Conservation (phyloP, 2,888 invertebrate genomes). For the Stegophylla sp. region DNA sequence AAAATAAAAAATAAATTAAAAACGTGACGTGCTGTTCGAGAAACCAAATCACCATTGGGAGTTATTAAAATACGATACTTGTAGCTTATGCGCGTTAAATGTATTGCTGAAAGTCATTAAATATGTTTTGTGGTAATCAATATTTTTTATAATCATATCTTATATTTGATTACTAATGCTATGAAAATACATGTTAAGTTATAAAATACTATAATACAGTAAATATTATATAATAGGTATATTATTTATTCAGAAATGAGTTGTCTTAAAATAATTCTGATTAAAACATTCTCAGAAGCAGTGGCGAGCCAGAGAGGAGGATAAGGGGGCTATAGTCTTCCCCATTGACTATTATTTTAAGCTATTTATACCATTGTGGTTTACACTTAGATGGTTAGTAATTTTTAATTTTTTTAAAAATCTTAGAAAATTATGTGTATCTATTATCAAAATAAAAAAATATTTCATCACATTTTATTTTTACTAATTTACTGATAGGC, state of each 20-base stretch:
- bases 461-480: too few species aligned
- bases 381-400: too few species aligned
- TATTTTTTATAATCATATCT: constrained; percentile 15
- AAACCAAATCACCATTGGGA: not conserved
- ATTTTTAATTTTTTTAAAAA: too few species aligned
- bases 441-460: too few species aligned
- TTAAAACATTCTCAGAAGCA: too few species aligned
- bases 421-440: too few species aligned
- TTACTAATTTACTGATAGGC: too few species aligned
- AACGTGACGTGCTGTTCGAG: not conserved
- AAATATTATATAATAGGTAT: not conserved
- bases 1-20: constrained; percentile 25
- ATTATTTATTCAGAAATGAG: not conserved
- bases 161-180: not conserved
- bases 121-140: not conserved
- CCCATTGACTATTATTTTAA: too few species aligned
- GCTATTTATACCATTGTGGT: too few species aligned
- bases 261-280: not conserved
- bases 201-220: not conserved
- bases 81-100: not conserved
- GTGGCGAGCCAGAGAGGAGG: too few species aligned
- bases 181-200: not conserved
- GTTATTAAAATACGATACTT: constrained; percentile 20
- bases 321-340: too few species aligned
- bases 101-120: constrained; percentile 10